These are phyloP conservation scores for Dolichomitus sp. DNA, from an alignment of 2,888 invertebrate genomes.

Conservation along the genomic window DNA sequence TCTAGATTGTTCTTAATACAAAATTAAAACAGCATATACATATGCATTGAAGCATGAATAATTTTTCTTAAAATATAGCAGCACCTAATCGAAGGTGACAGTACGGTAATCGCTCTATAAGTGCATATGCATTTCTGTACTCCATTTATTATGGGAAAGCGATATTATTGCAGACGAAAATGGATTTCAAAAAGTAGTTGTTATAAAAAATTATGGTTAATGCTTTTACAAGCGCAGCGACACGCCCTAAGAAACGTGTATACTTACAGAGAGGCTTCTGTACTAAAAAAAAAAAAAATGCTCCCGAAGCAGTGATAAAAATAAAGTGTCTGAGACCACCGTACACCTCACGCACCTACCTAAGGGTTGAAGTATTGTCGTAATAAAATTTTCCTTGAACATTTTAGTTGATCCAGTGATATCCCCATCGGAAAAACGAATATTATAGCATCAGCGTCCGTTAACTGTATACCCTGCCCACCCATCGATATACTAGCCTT, in stretches of 20 bases:
- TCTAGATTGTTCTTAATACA: not conserved
- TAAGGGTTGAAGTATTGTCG: not conserved
- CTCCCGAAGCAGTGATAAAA: not conserved
- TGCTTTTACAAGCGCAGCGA: not conserved
- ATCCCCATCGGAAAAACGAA: not conserved
- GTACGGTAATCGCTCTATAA: too few relatives aligned
- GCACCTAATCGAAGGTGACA: too few relatives aligned
- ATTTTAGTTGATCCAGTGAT: not conserved
- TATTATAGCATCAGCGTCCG: constrained; percentile 18
- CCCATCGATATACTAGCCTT: constrained; percentile 4
- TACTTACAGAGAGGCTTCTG: not conserved
- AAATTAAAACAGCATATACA: too few relatives aligned
- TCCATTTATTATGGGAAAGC: too few relatives aligned
- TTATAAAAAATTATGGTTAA: too few relatives aligned
- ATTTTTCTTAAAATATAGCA: too few relatives aligned
- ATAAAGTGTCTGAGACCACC: not conserved
- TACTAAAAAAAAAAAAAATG: not conserved
- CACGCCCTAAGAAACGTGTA: not conserved
- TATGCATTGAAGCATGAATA: too few relatives aligned
- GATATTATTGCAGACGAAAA: too few relatives aligned
- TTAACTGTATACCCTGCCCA: not conserved
- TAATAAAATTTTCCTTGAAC: not conserved
- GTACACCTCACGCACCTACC: not conserved
- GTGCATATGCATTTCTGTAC: too few relatives aligned
- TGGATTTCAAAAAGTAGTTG: too few relatives aligned